A percentile compares a stretch with the other conserved stretches of the same genome.
Conservation (phyloP, 2,113 vertebrate genomes). For the Toxotes jaculatrix region DNA sequence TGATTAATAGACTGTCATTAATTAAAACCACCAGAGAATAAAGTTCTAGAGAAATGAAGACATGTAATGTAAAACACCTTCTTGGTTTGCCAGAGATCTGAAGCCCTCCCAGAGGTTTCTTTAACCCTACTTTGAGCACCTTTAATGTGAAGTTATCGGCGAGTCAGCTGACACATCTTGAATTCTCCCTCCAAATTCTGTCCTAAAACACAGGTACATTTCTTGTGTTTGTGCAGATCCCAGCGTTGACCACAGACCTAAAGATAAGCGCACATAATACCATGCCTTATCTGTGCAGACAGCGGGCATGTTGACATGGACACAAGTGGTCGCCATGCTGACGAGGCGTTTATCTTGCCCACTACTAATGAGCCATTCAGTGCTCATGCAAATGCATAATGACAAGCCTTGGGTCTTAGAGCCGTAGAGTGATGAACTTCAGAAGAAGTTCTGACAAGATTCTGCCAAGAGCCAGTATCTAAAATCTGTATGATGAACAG, state of each 20-base stretch:
- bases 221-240: slow-evolving; percentile 44
- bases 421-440: slow-evolving; percentile 21
- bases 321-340: slow-evolving; percentile 74
- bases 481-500: slow-evolving; percentile 4
- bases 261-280: slow-evolving; percentile 71
- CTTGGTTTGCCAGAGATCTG: not conserved
- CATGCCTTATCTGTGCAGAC: slow-evolving; percentile 79
- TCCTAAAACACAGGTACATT: slow-evolving; percentile 40
- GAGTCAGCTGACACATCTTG: not conserved
- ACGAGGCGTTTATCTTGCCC: slow-evolving; percentile 77
- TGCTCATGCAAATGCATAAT: slow-evolving; percentile 54
- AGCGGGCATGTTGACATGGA: slow-evolving; percentile 71
- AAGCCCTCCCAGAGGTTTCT: not conserved
- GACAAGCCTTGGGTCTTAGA: slow-evolving; percentile 27
- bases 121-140: slow-evolving; percentile 1
- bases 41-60: slow-evolving; percentile 20
- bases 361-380: slow-evolving; percentile 82
- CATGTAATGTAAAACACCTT: not conserved
- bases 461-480: not conserved
- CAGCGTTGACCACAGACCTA: slow-evolving; percentile 23
- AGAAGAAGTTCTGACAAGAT: not conserved
- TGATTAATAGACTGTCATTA: slow-evolving; percentile 28
- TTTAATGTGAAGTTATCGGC: slow-evolving; percentile 17
- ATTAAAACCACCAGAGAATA: slow-evolving; percentile 25
- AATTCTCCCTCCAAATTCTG: slow-evolving; percentile 4